phyloP scores from a whole-genome alignment of 1,140 invertebrate species.

The Panagrolaimus sp. region DNA sequence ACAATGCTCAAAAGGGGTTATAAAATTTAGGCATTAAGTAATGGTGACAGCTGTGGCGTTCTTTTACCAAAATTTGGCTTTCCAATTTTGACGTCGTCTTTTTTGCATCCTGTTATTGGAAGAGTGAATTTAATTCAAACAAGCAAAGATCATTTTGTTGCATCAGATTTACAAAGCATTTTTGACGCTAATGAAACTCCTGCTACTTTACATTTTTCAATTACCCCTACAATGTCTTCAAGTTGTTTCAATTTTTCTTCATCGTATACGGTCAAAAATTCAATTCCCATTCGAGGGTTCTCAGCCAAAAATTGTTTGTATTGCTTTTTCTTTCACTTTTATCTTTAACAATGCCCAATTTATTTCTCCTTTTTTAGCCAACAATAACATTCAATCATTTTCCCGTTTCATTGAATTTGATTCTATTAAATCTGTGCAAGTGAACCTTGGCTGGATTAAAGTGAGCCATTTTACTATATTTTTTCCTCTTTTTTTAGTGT shows the following conservation, averaged over 20 bases:
- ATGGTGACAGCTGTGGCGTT: too few relatives aligned
- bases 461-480: background rate
- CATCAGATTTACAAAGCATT: conserved; percentile 2
- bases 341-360: too few relatives aligned
- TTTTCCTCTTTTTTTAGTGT: background rate
- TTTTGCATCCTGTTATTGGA: background rate
- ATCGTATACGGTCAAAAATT: background rate
- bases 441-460: background rate
- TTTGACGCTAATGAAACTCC: background rate
- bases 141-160: background rate
- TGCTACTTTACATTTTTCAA: conserved; percentile 1
- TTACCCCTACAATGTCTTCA: background rate
- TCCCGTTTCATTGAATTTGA: background rate
- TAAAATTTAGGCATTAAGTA: too few relatives aligned
- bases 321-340: too few relatives aligned
- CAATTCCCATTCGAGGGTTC: background rate
- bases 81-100: background rate
- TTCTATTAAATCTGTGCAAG: background rate
- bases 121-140: background rate
- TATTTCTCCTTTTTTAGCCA: background rate
- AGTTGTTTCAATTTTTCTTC: background rate
- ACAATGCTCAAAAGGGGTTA: too few relatives aligned
- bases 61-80: too few relatives aligned
- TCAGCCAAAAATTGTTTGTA: background rate
- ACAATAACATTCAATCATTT: background rate